These are phyloP conservation scores for Parnassius glacialis DNA, from an alignment of 2,888 invertebrate species.

Conservation along the genomic window DNA sequence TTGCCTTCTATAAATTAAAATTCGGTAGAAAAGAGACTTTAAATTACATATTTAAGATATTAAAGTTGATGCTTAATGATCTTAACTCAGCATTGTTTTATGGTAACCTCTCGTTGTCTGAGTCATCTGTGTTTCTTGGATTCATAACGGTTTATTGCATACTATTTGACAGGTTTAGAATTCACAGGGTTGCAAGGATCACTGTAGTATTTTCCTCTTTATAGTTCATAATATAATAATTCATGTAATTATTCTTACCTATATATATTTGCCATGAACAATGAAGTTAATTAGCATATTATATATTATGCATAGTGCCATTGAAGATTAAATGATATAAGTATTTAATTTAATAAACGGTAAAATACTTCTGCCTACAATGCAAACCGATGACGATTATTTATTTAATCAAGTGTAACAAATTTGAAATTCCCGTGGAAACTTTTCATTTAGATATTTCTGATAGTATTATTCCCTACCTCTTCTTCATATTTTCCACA, in stretches of 20 bases:
- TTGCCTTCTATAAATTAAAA: too few species aligned
- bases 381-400: too few species aligned
- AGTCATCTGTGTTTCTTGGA: conserved; percentile 44
- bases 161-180: conserved; percentile 68
- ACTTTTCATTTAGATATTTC: not conserved
- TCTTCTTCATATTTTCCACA: not conserved
- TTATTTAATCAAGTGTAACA: too few species aligned
- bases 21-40: too few species aligned
- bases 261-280: conserved; percentile 1
- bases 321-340: not conserved
- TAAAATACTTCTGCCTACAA: too few species aligned
- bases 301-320: not conserved
- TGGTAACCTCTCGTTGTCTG: not conserved
- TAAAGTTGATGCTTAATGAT: too few species aligned
- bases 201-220: conserved; percentile 40
- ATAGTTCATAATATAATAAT: conserved; percentile 8
- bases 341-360: too few species aligned
- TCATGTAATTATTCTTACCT: conserved; percentile 1
- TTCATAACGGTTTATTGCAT: conserved; percentile 42
- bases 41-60: too few species aligned
- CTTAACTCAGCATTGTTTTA: too few species aligned
- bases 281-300: not conserved
- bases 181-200: conserved; percentile 70
- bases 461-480: conserved; percentile 9
- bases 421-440: not conserved